Evolutionary conservation across 1,140 invertebrate genomes (phyloP).

Genomic region (Harpegnathos saltator): DNA sequence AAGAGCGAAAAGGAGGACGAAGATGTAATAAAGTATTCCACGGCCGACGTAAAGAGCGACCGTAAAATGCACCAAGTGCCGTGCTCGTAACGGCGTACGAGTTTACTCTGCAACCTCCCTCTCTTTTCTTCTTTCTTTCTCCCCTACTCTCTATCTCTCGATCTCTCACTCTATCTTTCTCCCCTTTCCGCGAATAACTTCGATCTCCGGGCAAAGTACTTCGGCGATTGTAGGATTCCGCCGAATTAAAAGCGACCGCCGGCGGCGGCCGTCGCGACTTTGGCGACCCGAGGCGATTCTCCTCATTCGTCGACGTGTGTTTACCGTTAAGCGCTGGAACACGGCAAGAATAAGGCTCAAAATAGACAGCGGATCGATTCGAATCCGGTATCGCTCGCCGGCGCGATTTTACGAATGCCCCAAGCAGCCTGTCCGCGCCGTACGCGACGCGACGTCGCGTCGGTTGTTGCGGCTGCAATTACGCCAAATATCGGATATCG

Average conservation of each 20-base stretch:
- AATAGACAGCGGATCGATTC: too few species aligned
- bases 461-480: too few species aligned
- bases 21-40: constrained; percentile 64
- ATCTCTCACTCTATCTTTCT: background rate
- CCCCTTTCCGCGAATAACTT: constrained; percentile 26
- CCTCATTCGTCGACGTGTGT: too few species aligned
- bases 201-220: constrained; percentile 56
- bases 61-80: constrained; percentile 70
- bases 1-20: constrained; percentile 29
- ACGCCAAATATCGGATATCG: too few species aligned
- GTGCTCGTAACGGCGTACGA: constrained; percentile 59
- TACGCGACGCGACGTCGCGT: too few species aligned
- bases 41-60: constrained; percentile 62
- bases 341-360: too few species aligned
- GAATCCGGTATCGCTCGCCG: too few species aligned
- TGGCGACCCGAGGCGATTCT: background rate
- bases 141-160: background rate
- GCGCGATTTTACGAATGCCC: too few species aligned
- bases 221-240: constrained; percentile 57
- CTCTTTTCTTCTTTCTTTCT: background rate
- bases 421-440: too few species aligned
- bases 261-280: constrained; percentile 45
- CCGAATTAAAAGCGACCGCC: constrained; percentile 65
- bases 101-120: constrained; percentile 51
- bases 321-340: too few species aligned